Base-by-base conservation (phyloP, 2,113 vertebrate genomes). In the Gasterosteus nipponicus region DNA sequence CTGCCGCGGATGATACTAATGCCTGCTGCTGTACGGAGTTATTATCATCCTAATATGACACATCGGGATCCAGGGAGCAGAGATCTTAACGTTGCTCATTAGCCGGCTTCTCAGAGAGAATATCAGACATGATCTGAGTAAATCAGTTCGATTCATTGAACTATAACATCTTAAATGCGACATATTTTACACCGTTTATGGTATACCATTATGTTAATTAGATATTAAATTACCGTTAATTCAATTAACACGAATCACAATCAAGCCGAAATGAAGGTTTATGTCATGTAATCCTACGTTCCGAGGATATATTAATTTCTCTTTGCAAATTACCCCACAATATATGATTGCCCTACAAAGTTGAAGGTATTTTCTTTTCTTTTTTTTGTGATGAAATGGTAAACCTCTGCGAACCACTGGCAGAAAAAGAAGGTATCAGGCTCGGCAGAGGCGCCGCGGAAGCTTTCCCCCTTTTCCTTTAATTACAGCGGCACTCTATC, bases 401-500 rank as follows among this genome's bases (percentile, higher is more conserved):
- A 71, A 75, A 77, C 74, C 53, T 69, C 58, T 26, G 53, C 31
- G 18, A 26, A 69, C 54, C 58, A 49, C 44, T 22, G 62, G 60
- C 18, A 53, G 12, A 54, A 74, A 71, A 59, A 26, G 58, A 51
- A 33, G 41, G 60, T n/a, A 41, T 18, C 39, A 75, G 73, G 38
- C 16, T 5, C 60, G 73, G 67, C 59, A 47, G 68, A 77, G 66
- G 76, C 60, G 71, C 80, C 11, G 39, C 46, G 26, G 59, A 76
- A 73, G 75, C 75, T 44, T 64, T 39, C 56, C 73, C 39, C 67
- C 61, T 26, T 79, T 57, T 64, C 26, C 46, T 76, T 81, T 87
- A 87, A 93, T 93, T 87, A 89, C 74, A 77, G 69, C 68, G 75
- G 60, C 72, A 44, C 75, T 74, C 72, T 65, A 76, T 88, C 82